Base-by-base conservation (phyloP, 2,113 vertebrate species). In the Hylia prasina region DNA sequence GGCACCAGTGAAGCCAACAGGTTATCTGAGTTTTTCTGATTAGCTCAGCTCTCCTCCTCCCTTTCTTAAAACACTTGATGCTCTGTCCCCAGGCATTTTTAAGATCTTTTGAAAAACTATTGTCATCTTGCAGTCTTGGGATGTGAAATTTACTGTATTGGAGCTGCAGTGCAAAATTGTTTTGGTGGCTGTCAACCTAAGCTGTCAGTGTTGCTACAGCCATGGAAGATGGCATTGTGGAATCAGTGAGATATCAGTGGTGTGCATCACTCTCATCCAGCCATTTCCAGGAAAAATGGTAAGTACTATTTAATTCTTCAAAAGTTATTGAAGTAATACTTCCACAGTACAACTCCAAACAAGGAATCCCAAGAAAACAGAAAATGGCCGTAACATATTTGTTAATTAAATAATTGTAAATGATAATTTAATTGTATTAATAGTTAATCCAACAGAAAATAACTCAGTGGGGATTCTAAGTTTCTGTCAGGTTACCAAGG, bases 401-500 rank as follows among this genome's bases (percentile, higher is more conserved):
- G 39, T 37, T 53, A 56, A 47, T 10, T 16, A 15, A 28, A 51
- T 51, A 28, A 42, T 42, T 42, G 40, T 42, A 42, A 14, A 42
- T 42, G 15, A 42, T 42, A 42, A 42, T 42, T 40, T 53, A 54
- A 47, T 10, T 58, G 25, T 22, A 69, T 51, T 69, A 70, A 18
- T 40, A 75, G 25, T 31, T 30, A 75, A 11, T 63, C 10, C 69
- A 58, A 33, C 39, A 88, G 53, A 76, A 66, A 58, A 65, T 25
- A 66, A 57, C 15, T n/a, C 6, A 1, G 21, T 39, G 27, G 2
- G 1, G 0, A 4, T 50, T 50, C 65, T 33, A 57, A 37, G 1
- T 42, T 90, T 63, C 58, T 75, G 18, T 8, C 47, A 33, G 51
- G 25, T 57, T 25, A 57, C 10, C 13, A 7, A 48, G 7, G 58